Evolutionary conservation across 2,888 invertebrate species (phyloP).

Genomic region (Cremastobaeus sp.): DNA sequence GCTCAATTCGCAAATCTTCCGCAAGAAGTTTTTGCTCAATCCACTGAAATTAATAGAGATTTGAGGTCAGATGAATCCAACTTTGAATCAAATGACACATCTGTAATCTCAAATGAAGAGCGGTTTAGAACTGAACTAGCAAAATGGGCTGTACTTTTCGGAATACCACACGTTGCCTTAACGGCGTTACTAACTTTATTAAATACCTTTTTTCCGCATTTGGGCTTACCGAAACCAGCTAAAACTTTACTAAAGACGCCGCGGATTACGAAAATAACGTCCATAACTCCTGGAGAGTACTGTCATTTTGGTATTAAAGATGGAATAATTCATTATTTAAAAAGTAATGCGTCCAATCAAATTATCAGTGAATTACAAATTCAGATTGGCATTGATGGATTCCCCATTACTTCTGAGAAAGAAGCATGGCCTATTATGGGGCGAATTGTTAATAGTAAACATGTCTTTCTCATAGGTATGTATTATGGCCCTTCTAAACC

Average conservation of each 20-base stretch:
- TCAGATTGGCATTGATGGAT: conserved; percentile 10
- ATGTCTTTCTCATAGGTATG: conserved; percentile 7
- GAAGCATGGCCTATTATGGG: conserved; percentile 18
- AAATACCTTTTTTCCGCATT: background rate
- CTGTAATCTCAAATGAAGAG: no score
- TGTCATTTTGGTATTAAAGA: background rate
- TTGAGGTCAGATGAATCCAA: no score
- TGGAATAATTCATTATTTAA: background rate
- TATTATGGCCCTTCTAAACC: conserved; percentile 3
- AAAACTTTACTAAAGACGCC: background rate
- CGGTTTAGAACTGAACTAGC: no score
- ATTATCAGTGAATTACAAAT: background rate
- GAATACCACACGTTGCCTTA: no score
- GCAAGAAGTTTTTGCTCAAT: no score
- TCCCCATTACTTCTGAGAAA: conserved; percentile 1
- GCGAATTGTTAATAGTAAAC: background rate
- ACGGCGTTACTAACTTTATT: no score
- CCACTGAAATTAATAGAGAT: no score
- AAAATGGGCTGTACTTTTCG: no score
- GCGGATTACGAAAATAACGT: background rate
- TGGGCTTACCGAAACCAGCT: background rate
- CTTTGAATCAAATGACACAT: no score
- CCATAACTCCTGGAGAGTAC: background rate
- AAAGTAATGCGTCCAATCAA: background rate
- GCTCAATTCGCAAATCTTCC: no score